Conservation (phyloP, 2,797 vertebrate genomes). For the Liparis tanakae region DNA sequence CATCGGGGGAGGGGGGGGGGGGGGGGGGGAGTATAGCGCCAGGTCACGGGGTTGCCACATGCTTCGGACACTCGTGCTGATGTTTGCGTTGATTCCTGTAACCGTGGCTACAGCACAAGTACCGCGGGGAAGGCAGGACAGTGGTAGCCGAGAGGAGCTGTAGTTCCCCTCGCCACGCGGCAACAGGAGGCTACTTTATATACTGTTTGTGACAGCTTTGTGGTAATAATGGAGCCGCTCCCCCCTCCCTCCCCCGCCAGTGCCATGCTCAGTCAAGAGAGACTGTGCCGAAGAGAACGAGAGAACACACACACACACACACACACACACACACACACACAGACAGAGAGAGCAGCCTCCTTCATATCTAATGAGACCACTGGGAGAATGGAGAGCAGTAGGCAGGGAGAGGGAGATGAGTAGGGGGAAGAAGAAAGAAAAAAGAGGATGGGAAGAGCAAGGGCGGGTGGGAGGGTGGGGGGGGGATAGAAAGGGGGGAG, state of each 20-base stretch:
- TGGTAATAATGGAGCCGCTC: slow-evolving; percentile 79
- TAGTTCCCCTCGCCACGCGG: slow-evolving; percentile 58
- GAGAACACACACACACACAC: slow-evolving; percentile 42
- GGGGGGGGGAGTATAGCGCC: slow-evolving; percentile 14
- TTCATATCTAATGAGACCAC: slow-evolving; percentile 77
- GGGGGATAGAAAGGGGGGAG: slow-evolving; percentile 14
- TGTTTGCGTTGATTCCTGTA: slow-evolving; percentile 20
- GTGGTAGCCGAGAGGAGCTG: slow-evolving; percentile 48
- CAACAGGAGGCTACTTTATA: slow-evolving; percentile 76
- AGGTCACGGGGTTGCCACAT: slow-evolving; percentile 1
- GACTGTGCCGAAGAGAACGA: slow-evolving; percentile 73
- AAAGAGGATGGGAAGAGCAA: slow-evolving; percentile 40
- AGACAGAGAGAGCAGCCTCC: slow-evolving; percentile 62
- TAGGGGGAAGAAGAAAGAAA: slow-evolving; percentile 30
- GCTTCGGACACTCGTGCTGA: slow-evolving; percentile 2
- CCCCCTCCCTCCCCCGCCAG: slow-evolving; percentile 63
- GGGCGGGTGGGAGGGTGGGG: slow-evolving; percentile 24
- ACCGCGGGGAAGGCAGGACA: slow-evolving; percentile 11
- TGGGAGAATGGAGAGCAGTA: slow-evolving; percentile 69
- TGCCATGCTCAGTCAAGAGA: slow-evolving; percentile 79
- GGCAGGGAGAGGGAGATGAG: slow-evolving; percentile 53
- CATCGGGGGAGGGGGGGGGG: slow-evolving; percentile 19
- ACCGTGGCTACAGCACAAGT: slow-evolving; percentile 28
- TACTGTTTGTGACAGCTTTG: slow-evolving; percentile 80
- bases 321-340: slow-evolving; percentile 36